Base-by-base conservation (phyloP, 2,888 invertebrate genomes). In the Mermis nigrescens region DNA sequence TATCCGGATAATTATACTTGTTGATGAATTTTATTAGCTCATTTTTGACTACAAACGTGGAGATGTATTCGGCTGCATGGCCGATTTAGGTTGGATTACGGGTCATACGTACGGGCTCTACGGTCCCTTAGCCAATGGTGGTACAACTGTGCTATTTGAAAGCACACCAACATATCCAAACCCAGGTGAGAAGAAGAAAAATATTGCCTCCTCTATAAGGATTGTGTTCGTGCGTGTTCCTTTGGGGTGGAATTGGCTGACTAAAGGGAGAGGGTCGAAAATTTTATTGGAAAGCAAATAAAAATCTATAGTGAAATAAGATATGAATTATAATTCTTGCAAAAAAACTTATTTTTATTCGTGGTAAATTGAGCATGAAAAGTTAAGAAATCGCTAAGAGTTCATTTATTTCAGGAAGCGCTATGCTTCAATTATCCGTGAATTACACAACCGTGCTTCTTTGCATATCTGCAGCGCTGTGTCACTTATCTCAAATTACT, bases 71-170 rank as follows among this genome's bases (percentile, higher is more conserved):
- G 76, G 75, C 1, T 78, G 78, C 70, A 73, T 77, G 54, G 78
- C 78, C 15, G 78, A 78, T 64, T 72, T 78, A 57, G 78, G 78
- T 31, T 79, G 78, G 78, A 72, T 74, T 31, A 74, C 74, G 2
- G 74, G 74, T 0, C 74, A 74, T 65, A 71, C 72, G 27, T 77
- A 77, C 66, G 74, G 75, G 12, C 73, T 77, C 19, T 78, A 78
- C 66, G 78, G 77, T n/a, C 78, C 78, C 1, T 69, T 78, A 24
- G 68, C 72, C 56, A 77, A 77, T 64, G 78, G 78, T 1, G 76
- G 70, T 28, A 77, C 78, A 1, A 73, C 76, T 1, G 68, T 78
- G 2, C 65, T 78, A 38, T 78, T 77, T 68, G 78, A 78, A 66
- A 75, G 76, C 61, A 75, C 73, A 4, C 78, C 78, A 0, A 67